These are phyloP conservation scores for Sapayoa aenigma DNA, from an alignment of 2,113 vertebrate species.

Conservation along the genomic window DNA sequence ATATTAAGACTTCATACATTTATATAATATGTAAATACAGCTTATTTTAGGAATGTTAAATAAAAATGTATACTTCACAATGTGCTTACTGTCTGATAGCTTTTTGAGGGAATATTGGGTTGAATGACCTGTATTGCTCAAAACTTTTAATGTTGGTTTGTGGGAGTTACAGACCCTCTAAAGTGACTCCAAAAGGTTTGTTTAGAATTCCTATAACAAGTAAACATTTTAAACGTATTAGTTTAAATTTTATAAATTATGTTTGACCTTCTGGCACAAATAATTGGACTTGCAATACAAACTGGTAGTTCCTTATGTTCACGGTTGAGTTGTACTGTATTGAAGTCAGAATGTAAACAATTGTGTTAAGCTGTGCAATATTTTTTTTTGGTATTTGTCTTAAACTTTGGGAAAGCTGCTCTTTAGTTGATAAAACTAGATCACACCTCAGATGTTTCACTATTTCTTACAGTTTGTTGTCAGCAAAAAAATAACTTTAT, in stretches of 20 bases:
- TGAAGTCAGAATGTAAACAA: conserved; percentile 63
- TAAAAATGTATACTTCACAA: conserved; percentile 85
- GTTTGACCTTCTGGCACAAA: conserved; percentile 18
- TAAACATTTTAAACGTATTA: not conserved
- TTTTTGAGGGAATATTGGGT: conserved; percentile 68
- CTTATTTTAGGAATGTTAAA: conserved; percentile 90
- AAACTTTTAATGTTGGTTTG: conserved; percentile 7
- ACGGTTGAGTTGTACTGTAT: conserved; percentile 10
- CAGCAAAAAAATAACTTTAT: not conserved
- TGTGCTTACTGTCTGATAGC: conserved; percentile 72
- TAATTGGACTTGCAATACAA: not conserved
- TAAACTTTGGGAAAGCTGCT: conserved; percentile 64
- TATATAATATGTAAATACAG: conserved; percentile 88
- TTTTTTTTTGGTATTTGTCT: conserved; percentile 56
- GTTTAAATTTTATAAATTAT: conserved; percentile 11
- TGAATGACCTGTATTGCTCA: not conserved
- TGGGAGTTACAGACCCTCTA: not conserved
- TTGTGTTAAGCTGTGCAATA: conserved; percentile 65
- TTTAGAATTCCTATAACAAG: not conserved
- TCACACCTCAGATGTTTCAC: conserved; percentile 15
- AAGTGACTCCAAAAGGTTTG: conserved; percentile 1
- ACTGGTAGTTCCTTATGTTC: not conserved
- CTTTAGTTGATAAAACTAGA: conserved; percentile 37
- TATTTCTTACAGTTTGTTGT: conserved; percentile 12
- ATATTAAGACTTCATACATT: conserved; percentile 83